Percentiles rank a stretch among this genome's conserved stretches.
These are phyloP conservation scores for Acrobasis suavella DNA, from an alignment of 2,888 invertebrate genomes.

Conservation along the genomic window DNA sequence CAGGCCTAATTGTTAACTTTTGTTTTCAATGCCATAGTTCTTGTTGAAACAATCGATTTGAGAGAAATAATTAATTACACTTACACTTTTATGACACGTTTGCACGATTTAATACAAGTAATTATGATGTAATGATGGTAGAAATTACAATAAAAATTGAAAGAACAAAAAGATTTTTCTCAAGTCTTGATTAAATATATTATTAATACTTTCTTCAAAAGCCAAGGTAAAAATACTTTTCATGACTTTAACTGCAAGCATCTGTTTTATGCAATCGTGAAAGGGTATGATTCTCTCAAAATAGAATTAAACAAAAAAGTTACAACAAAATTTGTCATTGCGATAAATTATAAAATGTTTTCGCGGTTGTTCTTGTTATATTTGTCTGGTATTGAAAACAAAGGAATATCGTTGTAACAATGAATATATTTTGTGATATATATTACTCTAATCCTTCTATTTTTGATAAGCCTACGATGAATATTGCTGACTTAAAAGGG, in stretches of 20 bases:
- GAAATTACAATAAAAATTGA: no score
- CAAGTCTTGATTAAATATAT: no score
- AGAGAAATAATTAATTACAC: no score
- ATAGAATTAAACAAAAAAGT: background rate
- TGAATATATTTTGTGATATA: slow-evolving; percentile 82
- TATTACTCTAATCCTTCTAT: slow-evolving; percentile 80
- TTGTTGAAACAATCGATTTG: slow-evolving; percentile 28
- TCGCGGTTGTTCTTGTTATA: slow-evolving; percentile 16
- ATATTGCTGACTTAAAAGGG: slow-evolving; percentile 68
- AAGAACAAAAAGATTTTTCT: no score
- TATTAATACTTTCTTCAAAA: no score
- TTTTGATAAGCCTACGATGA: slow-evolving; percentile 79
- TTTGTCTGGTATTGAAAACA: slow-evolving; percentile 70
- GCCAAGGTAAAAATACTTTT: background rate
- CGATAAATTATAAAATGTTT: background rate
- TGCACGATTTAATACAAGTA: no score
- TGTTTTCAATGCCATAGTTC: slow-evolving; percentile 68
- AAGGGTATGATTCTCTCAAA: background rate
- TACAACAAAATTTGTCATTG: background rate
- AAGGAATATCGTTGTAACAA: slow-evolving; percentile 67
- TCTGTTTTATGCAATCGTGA: background rate
- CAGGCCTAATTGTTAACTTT: slow-evolving; percentile 70
- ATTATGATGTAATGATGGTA: no score
- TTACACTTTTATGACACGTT: no score
- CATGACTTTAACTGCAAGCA: background rate